Conservation (phyloP, 2,888 invertebrate genomes). For the Synergus itoensis region DNA sequence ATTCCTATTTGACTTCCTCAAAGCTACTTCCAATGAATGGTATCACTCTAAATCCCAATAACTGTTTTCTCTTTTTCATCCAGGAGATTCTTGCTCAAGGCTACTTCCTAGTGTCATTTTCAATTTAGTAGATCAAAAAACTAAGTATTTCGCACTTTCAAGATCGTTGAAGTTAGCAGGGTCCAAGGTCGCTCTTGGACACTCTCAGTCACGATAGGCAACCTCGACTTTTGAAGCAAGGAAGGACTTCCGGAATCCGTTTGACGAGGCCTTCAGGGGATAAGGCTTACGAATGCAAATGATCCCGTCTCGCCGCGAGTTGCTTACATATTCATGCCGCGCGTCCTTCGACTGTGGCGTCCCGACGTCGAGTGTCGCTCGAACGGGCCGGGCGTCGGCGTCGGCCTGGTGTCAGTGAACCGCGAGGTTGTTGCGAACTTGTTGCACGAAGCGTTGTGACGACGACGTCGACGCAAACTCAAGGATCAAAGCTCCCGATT, state of each 20-base stretch:
- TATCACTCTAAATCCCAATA: neutral
- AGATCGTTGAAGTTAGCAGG: neutral
- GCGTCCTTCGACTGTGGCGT: constrained; percentile 76
- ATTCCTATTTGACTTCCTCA: neutral
- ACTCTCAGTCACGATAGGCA: constrained; percentile 9
- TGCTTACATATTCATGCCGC: constrained; percentile 66
- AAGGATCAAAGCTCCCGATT: constrained; percentile 56
- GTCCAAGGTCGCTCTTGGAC: constrained; percentile 11
- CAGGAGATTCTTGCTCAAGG: neutral
- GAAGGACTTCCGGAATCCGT: constrained; percentile 41
- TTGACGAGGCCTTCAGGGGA: constrained; percentile 46
- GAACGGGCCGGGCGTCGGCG: constrained; percentile 60
- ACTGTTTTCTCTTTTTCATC: neutral
- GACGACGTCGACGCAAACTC: constrained; percentile 58
- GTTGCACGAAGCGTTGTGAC: constrained; percentile 62
- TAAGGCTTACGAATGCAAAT: constrained; percentile 52
- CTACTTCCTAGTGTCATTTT: neutral
- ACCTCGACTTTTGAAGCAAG: neutral
- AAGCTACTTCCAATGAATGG: neutral
- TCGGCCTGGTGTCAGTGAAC: constrained; percentile 74
- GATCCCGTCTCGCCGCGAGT: constrained; percentile 53
- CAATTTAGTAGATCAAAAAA: neutral
- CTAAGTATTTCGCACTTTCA: neutral
- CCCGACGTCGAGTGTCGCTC: constrained; percentile 75
- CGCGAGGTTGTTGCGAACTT: constrained; percentile 64